Base-by-base conservation (phyloP, 2,113 vertebrate genomes). In the Melanerpes formicivorus region DNA sequence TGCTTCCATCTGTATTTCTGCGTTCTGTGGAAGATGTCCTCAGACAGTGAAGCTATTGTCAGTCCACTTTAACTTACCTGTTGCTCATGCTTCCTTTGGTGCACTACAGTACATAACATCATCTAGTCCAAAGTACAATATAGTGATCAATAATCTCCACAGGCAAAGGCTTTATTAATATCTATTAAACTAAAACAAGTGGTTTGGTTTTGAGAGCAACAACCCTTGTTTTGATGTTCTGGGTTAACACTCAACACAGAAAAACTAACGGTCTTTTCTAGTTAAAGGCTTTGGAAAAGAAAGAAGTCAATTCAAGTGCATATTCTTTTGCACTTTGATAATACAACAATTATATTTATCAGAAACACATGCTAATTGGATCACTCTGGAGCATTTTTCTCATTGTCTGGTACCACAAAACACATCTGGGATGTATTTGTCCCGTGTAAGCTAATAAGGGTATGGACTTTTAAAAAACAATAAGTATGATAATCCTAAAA, bases 401-500 rank as follows among this genome's bases (percentile, higher is more conserved):
- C 94, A 96, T 91, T 94, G 91, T 94, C 95, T 90, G 95, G 78
- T 94, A 71, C 84, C 12, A 1, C 93, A 90, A 52, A 95, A 85
- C 86, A 97, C 96, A 98, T 97, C 96, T 97, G 97, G 95, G 94
- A 94, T 94, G 34, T 84, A 97, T 98, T 97, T 98, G 93, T 50
- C 91, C 75, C 78, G 60, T 97, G 95, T 96, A 97, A 95, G 78
- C 84, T 97, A 97, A 97, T 96, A 96, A 95, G 50, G 84, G 29
- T 59, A 93, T 2, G 16, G 93, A 67, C 37, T 74, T 93, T 92
- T 83, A 82, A 5, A 78, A 93, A 96, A 95, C 93, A 90, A 96
- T 91, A 97, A 96, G 94, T 87, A 93, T 94, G 89, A 85, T 88
- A 93, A 97, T 82, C 87, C 64, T 80, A 94, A 93, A 88, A 96